Conservation (phyloP, 2,888 invertebrate genomes). For the Deladenus siricidicola region DNA sequence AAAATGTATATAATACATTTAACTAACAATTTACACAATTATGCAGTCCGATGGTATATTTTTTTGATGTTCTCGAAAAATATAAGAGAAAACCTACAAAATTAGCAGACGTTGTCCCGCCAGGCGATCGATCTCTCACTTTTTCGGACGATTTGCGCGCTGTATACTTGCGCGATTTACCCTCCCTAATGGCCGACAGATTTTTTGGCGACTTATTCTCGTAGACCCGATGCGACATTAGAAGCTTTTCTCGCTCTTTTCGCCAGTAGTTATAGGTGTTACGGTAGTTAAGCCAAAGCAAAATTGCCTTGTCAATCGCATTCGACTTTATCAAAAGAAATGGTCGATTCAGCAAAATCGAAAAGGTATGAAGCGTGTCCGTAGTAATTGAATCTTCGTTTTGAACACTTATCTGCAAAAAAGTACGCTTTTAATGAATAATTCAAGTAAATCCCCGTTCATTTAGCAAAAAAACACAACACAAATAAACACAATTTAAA, state of each 20-base stretch:
- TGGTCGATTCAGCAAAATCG: constrained; percentile 83
- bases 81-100: constrained; percentile 1
- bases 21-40: no score
- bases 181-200: not conserved
- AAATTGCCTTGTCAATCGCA: constrained; percentile 92
- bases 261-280: constrained; percentile 63
- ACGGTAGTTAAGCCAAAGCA: constrained; percentile 98
- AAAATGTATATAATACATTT: no score
- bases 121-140: not conserved
- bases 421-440: not conserved
- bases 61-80: no score
- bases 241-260: constrained; percentile 22
- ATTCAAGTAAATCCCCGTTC: no score
- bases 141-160: not conserved
- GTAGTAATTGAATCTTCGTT: constrained; percentile 34
- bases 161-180: not conserved
- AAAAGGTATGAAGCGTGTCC: constrained; percentile 29
- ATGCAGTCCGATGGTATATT: not conserved
- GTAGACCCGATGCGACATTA: not conserved
- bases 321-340: constrained; percentile 90
- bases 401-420: constrained; percentile 35
- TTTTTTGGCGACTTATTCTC: not conserved
- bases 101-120: not conserved
- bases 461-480: no score
- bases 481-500: no score